Percentiles rank a stretch among this genome's conserved stretches.
These are phyloP conservation scores for Tyria jacobaeae DNA, from an alignment of 2,888 invertebrate species.

Conservation along the genomic window DNA sequence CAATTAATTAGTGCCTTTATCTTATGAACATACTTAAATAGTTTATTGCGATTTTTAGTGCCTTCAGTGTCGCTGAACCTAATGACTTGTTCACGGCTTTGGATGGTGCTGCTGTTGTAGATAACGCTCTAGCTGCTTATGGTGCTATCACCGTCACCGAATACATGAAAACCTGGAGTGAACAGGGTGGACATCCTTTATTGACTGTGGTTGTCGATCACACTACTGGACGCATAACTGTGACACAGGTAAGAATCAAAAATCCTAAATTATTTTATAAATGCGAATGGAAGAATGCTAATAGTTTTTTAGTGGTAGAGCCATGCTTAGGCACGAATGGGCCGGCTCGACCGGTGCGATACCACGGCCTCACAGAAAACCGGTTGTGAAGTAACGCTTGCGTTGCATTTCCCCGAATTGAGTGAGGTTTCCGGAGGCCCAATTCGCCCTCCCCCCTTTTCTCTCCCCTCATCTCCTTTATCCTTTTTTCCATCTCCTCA, in stretches of 20 bases:
- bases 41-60: constrained; percentile 49
- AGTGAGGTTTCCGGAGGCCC: too few relatives aligned
- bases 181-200: constrained; percentile 87
- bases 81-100: constrained; percentile 82
- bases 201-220: constrained; percentile 81
- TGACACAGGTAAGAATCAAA: constrained; percentile 72
- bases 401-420: too few relatives aligned
- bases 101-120: constrained; percentile 67
- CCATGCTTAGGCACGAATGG: too few relatives aligned
- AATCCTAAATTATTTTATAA: neutral
- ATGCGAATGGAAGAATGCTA: too few relatives aligned
- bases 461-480: too few relatives aligned
- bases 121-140: constrained; percentile 63
- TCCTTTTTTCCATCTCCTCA: too few relatives aligned
- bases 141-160: constrained; percentile 65
- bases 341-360: too few relatives aligned
- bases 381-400: too few relatives aligned
- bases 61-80: constrained; percentile 80
- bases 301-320: too few relatives aligned
- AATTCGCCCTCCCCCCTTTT: too few relatives aligned
- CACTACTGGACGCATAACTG: constrained; percentile 61
- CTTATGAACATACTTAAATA: neutral
- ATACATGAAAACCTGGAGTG: constrained; percentile 88
- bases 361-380: too few relatives aligned
- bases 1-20: neutral